Base-by-base conservation (phyloP, 1,140 invertebrate species). In the Camponotus vicinus region DNA sequence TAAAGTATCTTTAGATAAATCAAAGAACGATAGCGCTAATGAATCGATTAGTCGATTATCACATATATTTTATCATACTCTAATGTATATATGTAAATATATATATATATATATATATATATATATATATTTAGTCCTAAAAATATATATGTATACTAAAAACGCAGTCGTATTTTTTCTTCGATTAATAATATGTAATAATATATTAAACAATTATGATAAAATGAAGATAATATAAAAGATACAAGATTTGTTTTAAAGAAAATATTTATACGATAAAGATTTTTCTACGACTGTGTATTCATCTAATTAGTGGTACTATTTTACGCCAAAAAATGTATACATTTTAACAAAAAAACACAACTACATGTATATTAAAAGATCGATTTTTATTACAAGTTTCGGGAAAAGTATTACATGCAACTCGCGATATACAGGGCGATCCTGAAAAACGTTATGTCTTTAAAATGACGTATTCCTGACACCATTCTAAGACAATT, bases 61-160 rank as follows among this genome's bases (percentile, higher is more conserved):
- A 52, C 49, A 91, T 92, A 91, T 92, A 90, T 90, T 92, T 92
- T 91, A 92, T 89, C 90, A 92, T 63, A 91, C 70, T 77, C 83
- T 70, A 69, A 32, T 92, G 92, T 92, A 92, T 69, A 92, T 92
- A 92, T 92, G 91, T 92, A 92, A 88, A 92, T 92, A 64, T 91
- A 92, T 67, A 92, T 92, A 92, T 92, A 91, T 91, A 92, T 67
- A 92, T 92, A 92, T 92, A 91, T 92, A 91, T 87, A 90, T 88
- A 49, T 88, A 49, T 18, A 92, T 92, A 91, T 92, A 91, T 88
- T 89, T 88, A 86, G 85, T 34, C 42, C 32, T 37, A 83, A 27
- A 83, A 61, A 83, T 55, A 67, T 83, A 87, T 61, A 76, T 27
- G 45, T 61, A 75, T 66, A 78, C 6, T 82, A 57, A 85, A 63